Conservation (phyloP, 2,888 invertebrate genomes). For the Incurvaria masculella region DNA sequence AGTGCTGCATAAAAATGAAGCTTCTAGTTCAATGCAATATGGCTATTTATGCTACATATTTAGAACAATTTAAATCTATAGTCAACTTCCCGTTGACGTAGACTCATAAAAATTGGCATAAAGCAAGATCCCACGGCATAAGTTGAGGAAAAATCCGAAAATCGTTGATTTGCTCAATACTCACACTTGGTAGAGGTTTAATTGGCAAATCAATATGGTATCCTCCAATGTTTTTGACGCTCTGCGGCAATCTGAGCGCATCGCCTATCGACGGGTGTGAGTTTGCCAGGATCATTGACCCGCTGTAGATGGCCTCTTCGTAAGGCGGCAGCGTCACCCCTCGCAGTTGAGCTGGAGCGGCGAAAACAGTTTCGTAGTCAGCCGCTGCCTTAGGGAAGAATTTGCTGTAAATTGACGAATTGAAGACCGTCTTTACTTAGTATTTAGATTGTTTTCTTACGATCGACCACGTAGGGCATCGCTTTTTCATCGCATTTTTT, state of each 20-base stretch:
- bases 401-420: neutral
- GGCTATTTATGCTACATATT: no score
- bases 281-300: neutral
- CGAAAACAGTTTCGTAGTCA: neutral
- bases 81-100: no score
- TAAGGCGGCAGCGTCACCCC: neutral
- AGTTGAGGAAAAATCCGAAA: no score
- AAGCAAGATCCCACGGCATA: no score
- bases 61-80: no score
- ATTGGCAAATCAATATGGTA: neutral
- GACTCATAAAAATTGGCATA: no score
- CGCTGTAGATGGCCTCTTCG: neutral
- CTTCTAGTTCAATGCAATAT: no score
- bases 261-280: neutral
- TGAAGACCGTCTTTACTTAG: no score
- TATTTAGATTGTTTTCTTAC: no score
- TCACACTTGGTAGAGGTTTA: neutral
- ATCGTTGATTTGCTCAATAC: no score
- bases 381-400: neutral
- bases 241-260: neutral
- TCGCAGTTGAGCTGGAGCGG: neutral
- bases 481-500: neutral
- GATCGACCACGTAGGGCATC: neutral
- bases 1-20: no score
- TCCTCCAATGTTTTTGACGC: neutral